Evolutionary conservation across 2,797 vertebrate species (phyloP).

Genomic region (Podarcis lilfordi): DNA sequence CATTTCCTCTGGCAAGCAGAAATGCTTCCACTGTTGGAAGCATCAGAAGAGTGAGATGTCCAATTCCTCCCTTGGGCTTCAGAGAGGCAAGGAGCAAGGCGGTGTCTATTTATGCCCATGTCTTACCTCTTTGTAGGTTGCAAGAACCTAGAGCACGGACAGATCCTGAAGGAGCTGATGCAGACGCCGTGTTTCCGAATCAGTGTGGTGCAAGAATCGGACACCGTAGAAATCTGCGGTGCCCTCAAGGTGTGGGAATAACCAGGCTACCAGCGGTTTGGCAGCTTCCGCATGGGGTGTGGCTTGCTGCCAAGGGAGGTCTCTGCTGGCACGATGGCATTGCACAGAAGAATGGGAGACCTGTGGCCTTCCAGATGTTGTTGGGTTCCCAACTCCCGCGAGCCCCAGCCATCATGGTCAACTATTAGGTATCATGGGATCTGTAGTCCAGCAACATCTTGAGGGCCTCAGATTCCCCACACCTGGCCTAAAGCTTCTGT

Average conservation of each 20-base stretch:
- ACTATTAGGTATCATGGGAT: neutral
- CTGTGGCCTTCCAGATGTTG: neutral
- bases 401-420: neutral
- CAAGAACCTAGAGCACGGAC: slow-evolving; percentile 82
- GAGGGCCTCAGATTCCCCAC: too few species aligned
- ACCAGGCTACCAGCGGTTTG: neutral
- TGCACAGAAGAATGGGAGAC: slow-evolving; percentile 15
- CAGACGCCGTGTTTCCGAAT: slow-evolving; percentile 94
- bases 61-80: too few species aligned
- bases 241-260: slow-evolving; percentile 89
- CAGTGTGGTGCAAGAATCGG: slow-evolving; percentile 91
- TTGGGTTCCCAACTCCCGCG: neutral
- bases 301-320: neutral
- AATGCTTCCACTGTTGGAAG: too few species aligned
- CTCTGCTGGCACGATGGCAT: neutral
- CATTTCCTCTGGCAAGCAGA: too few species aligned
- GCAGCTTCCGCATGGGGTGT: neutral
- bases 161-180: slow-evolving; percentile 91
- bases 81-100: neutral
- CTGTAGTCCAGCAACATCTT: neutral
- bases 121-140: slow-evolving; percentile 80
- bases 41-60: too few species aligned
- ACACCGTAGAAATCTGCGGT: slow-evolving; percentile 97
- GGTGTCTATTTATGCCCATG: neutral
- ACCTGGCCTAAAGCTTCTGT: neutral